Evolutionary conservation across 1,140 invertebrate genomes (phyloP).

Genomic region (Anastrepha obliqua): DNA sequence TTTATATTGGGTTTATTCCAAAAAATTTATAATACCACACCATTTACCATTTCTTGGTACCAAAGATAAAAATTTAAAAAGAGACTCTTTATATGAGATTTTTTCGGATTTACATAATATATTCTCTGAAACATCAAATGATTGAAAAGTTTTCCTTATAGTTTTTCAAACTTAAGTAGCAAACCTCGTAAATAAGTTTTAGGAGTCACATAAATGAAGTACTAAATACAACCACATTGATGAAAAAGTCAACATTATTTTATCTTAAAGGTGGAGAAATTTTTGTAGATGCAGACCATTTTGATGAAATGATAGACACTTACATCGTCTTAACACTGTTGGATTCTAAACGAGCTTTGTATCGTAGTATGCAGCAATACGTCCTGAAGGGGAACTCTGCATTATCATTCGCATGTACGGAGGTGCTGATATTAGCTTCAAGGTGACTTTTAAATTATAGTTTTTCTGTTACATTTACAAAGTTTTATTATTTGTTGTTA

Average conservation of each 20-base stretch:
- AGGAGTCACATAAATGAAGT: too few species aligned
- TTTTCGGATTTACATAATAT: too few species aligned
- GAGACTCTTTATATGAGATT: too few species aligned
- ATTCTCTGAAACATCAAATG: too few species aligned
- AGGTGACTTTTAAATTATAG: not conserved
- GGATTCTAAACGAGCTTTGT: not conserved
- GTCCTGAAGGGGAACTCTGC: constrained; percentile 10
- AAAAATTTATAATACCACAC: too few species aligned
- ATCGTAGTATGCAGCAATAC: not conserved
- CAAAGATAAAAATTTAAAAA: too few species aligned
- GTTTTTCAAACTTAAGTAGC: too few species aligned
- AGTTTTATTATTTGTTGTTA: not conserved
- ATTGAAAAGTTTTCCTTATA: too few species aligned
- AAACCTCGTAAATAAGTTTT: too few species aligned
- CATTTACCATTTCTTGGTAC: too few species aligned
- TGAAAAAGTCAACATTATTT: not conserved
- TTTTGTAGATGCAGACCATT: not conserved
- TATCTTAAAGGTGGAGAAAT: not conserved
- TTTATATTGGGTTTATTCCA: too few species aligned
- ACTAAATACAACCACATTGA: too few species aligned
- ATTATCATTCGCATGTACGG: constrained; percentile 24
- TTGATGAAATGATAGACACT: constrained; percentile 12
- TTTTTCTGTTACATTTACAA: not conserved
- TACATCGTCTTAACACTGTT: not conserved
- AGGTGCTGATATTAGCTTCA: constrained; percentile 17